phyloP scores from a whole-genome alignment of 30 jellyfish, hydroid and myxozoan genomes.

The Pseudorhiza aurosa region DNA sequence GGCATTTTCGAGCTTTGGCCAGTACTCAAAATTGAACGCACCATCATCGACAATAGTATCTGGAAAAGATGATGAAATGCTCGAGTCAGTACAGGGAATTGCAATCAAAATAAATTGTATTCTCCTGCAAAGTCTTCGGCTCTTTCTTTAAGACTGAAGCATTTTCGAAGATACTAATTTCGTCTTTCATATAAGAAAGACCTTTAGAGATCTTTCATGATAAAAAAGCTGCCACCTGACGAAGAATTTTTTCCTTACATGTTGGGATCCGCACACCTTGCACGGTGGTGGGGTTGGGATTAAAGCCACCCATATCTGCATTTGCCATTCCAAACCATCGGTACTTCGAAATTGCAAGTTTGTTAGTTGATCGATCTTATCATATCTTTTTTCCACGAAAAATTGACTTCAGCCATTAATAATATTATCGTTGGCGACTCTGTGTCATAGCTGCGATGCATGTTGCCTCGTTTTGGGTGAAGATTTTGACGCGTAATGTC shows the following conservation, averaged over 20 bases:
- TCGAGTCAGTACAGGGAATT: too few relatives aligned
- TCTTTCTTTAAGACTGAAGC: too few relatives aligned
- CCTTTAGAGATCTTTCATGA: neutral
- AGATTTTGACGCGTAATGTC: too few relatives aligned
- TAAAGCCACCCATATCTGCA: constrained; percentile 23
- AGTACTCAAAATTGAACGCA: constrained; percentile 26
- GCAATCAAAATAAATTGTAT: neutral
- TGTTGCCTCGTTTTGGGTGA: neutral
- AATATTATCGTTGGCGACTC: too few relatives aligned
- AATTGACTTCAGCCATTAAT: too few relatives aligned
- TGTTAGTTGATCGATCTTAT: too few relatives aligned
- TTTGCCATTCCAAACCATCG: constrained; percentile 11
- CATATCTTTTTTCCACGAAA: too few relatives aligned
- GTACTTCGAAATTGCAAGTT: neutral
- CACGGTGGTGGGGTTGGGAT: constrained; percentile 3
- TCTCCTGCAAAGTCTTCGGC: neutral
- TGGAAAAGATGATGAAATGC: neutral
- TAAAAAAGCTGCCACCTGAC: neutral
- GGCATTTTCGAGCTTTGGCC: constrained; percentile 70
- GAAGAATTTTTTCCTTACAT: neutral
- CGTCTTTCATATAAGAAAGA: too few relatives aligned
- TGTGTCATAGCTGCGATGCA: neutral
- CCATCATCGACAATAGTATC: constrained; percentile 47
- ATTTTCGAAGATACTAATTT: too few relatives aligned
- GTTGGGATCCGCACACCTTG: constrained; percentile 47